Evolutionary conservation across 53 echinoderm and acorn worm genomes (phyloP).

Genomic region (Astropecten irregularis): DNA sequence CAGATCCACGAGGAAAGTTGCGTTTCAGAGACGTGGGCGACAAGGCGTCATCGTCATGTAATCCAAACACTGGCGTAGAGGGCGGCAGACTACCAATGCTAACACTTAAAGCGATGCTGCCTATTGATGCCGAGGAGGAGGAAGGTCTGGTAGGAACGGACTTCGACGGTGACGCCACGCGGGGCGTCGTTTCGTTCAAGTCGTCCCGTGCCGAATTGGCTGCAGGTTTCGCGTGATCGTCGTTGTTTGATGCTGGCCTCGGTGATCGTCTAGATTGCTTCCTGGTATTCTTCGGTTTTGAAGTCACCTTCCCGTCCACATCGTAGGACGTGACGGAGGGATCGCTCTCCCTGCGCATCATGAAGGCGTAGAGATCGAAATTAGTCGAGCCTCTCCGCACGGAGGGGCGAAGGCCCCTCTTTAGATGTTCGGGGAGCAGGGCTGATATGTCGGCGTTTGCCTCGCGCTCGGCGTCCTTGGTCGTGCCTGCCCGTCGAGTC

Average conservation of each 20-base stretch:
- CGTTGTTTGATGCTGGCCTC: not conserved
- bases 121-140: not conserved
- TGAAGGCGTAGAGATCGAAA: conserved; percentile 59
- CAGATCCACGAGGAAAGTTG: not conserved
- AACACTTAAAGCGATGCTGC: not conserved
- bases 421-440: conserved; percentile 26
- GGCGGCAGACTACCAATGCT: conserved; percentile 17
- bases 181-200: not conserved
- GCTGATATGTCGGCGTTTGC: not conserved
- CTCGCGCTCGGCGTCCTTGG: not conserved
- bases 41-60: not conserved
- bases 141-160: not conserved
- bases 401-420: conserved; percentile 19
- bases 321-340: not conserved
- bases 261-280: not conserved
- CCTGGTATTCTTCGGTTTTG: not conserved
- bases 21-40: not conserved
- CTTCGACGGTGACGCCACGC: not conserved
- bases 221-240: not conserved
- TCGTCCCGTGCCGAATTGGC: not conserved
- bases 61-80: conserved; percentile 3
- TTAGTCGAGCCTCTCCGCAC: conserved; percentile 17
- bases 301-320: not conserved
- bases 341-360: conserved; percentile 32
- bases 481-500: not conserved